These are phyloP conservation scores for Pandemis heparana DNA, from an alignment of 2,888 invertebrate species.

Conservation along the genomic window DNA sequence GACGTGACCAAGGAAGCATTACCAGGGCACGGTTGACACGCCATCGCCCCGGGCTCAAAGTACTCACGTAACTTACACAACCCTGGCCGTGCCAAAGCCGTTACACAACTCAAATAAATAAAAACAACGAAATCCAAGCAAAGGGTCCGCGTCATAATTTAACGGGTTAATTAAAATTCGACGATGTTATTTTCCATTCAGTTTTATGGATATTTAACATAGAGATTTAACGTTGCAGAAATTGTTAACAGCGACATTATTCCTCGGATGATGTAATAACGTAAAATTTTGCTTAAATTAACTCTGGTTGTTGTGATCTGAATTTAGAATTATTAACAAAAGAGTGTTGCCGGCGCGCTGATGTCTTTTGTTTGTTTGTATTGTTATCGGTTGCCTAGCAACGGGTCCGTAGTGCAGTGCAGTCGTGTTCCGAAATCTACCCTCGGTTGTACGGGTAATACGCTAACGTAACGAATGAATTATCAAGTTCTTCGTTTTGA, in stretches of 20 bases:
- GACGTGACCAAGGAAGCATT: constrained; percentile 69
- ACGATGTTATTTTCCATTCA: constrained; percentile 15
- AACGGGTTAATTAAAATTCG: constrained; percentile 26
- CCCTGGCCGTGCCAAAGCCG: constrained; percentile 56
- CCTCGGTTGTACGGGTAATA: not conserved
- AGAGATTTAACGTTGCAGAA: constrained; percentile 34
- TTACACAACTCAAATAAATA: constrained; percentile 39
- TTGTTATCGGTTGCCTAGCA: constrained; percentile 45
- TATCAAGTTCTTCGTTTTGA: not conserved
- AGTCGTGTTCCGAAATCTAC: constrained; percentile 2
- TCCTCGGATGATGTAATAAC: constrained; percentile 22
- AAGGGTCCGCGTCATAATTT: constrained; percentile 20
- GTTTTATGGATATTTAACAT: constrained; percentile 20
- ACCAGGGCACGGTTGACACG: constrained; percentile 66
- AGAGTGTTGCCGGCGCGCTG: constrained; percentile 16
- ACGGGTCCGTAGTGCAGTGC: constrained; percentile 23
- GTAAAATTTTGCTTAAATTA: constrained; percentile 27
- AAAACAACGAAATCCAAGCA: constrained; percentile 11
- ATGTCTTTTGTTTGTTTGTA: constrained; percentile 37
- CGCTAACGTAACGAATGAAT: not conserved
- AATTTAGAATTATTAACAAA: constrained; percentile 43
- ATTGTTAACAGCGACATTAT: constrained; percentile 37
- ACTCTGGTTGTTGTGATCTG: constrained; percentile 1
- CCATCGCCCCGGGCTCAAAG: constrained; percentile 65
- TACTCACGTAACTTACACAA: constrained; percentile 64